Percentiles rank a stretch among this genome's conserved stretches.
Conservation (phyloP, 2,888 invertebrate species). For the Camptogramma bilineatum region DNA sequence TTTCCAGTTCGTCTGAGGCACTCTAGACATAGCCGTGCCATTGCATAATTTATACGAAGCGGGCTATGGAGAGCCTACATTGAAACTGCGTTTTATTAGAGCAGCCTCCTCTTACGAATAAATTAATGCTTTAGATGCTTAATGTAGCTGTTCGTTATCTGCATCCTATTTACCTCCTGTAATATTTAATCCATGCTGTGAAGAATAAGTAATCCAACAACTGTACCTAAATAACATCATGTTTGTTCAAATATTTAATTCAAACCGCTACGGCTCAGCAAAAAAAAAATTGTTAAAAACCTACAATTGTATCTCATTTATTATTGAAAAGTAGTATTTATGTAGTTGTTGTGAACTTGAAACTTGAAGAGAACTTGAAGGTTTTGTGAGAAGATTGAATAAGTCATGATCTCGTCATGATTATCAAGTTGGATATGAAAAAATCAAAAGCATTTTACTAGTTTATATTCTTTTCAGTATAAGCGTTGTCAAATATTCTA, state of each 20-base stretch:
- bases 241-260: not conserved
- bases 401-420: too few relatives aligned
- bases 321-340: too few relatives aligned
- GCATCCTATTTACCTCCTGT: not conserved
- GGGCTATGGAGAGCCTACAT: slow-evolving; percentile 38
- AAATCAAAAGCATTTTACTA: too few relatives aligned
- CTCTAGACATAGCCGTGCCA: slow-evolving; percentile 41
- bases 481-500: slow-evolving; percentile 7
- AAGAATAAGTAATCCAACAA: not conserved
- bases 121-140: slow-evolving; percentile 11
- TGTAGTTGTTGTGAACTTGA: not conserved
- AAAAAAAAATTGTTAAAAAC: too few relatives aligned
- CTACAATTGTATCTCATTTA: too few relatives aligned
- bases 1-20: slow-evolving; percentile 16
- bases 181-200: not conserved
- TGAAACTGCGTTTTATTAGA: slow-evolving; percentile 39
- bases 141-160: slow-evolving; percentile 6
- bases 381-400: not conserved
- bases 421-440: too few relatives aligned
- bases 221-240: not conserved
- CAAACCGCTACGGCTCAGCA: not conserved
- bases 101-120: slow-evolving; percentile 14
- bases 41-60: slow-evolving; percentile 51
- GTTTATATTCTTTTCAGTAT: slow-evolving; percentile 2
- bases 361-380: not conserved